These are phyloP conservation scores for Camptogramma bilineatum DNA, from an alignment of 2,888 invertebrate genomes.

Conservation along the genomic window DNA sequence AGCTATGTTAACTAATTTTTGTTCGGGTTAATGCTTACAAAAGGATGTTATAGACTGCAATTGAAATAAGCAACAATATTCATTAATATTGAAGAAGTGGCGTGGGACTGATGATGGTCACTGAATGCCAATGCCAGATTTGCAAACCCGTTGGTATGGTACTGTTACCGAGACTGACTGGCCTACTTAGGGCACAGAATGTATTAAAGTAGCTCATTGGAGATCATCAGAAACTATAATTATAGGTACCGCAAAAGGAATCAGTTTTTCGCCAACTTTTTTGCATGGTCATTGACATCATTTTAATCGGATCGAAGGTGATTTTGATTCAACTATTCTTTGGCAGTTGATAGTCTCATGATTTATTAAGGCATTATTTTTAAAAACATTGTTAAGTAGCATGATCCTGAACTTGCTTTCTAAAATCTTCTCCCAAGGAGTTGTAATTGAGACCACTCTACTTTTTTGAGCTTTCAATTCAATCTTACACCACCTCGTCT, in stretches of 20 bases:
- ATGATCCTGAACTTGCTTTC: too few species aligned
- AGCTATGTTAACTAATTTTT: neutral
- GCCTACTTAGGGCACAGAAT: constrained; percentile 60
- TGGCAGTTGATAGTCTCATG: neutral
- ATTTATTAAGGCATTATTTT: too few species aligned
- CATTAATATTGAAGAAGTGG: constrained; percentile 36
- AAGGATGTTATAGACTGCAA: constrained; percentile 4
- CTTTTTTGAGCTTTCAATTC: too few species aligned
- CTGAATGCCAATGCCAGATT: constrained; percentile 80
- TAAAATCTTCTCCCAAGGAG: too few species aligned
- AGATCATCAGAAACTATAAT: constrained; percentile 51
- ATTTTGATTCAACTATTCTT: neutral
- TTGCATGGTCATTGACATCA: constrained; percentile 37
- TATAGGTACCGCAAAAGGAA: constrained; percentile 47
- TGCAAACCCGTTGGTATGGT: constrained; percentile 69
- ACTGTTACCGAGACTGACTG: constrained; percentile 68
- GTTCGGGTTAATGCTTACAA: neutral
- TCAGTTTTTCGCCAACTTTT: constrained; percentile 28
- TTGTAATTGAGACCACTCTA: too few species aligned
- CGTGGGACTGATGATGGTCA: constrained; percentile 46
- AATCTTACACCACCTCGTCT: too few species aligned
- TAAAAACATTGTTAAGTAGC: too few species aligned
- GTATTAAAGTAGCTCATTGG: constrained; percentile 16
- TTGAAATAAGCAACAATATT: constrained; percentile 19
- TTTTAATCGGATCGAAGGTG: constrained; percentile 13